Base-by-base conservation (phyloP, 2,113 vertebrate species). In the Periophthalmodon schlosseri region DNA sequence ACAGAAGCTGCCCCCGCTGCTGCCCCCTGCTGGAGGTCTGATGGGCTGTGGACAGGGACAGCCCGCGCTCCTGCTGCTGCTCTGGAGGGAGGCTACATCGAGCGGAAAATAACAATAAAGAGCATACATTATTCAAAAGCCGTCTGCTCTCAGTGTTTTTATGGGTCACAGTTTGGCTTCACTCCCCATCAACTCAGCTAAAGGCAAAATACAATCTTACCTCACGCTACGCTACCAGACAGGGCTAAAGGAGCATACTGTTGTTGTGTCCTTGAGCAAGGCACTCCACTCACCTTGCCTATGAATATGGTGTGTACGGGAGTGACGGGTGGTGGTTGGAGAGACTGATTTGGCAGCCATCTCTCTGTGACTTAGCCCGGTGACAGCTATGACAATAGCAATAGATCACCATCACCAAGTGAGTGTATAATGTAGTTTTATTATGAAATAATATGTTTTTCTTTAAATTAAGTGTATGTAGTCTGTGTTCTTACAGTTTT, bases 41-140 rank as follows among this genome's bases (percentile, higher is more conserved):
- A n/a, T 65, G 18, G 63, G 13, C 49, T 16, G 11, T 63, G 66
- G 70, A 75, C 63, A 24, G 65, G 78, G 76, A 76, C 71, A 73
- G 77, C 39, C 44, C 54, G 21, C 18, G 52, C 84, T 66, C 3
- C 18, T 52, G 58, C 69, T 60, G 1, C 50, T 47, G 64, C 54
- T 76, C 58, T 15, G 69, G 10, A 49, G 46, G 56, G 15, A 54
- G 36, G 50, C 15, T 52, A 49, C 23, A 57, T 64, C 65, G 71
- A 71, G 67, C 71, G 56, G 60, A 88, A 84, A 84, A 81, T 49
- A 54, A 79, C 63, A 83, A 72, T 33, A 68, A 68, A 64, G 46
- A 50, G 34, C 33, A 72, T 76, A 39, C 72, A 84, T 76, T 67
- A 73, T 81, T 73, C 23, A 74, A 10, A 70, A 58, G 24, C 71